Conservation (phyloP, 2,888 invertebrate genomes). For the Drosophila lutescens region DNA sequence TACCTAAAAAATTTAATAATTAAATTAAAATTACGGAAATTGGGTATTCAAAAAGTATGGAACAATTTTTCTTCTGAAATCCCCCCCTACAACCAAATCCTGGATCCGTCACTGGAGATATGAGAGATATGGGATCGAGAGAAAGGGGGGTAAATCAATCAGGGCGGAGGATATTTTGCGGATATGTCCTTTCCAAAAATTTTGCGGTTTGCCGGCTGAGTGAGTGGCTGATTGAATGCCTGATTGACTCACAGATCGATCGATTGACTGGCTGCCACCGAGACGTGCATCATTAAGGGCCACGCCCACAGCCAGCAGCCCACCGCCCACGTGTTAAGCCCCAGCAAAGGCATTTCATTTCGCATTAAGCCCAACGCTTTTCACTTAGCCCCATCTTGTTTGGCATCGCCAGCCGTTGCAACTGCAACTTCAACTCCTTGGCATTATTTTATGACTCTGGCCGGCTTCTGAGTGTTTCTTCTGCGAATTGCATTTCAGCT, state of each 20-base stretch:
- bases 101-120: no score
- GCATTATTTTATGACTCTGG: conserved; percentile 72
- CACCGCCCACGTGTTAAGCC: conserved; percentile 48
- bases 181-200: conserved; percentile 5
- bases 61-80: no score
- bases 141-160: conserved; percentile 11
- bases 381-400: conserved; percentile 18
- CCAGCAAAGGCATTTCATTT: conserved; percentile 59
- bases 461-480: conserved; percentile 64
- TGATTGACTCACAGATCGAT: conserved; percentile 43
- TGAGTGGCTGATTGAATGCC: conserved; percentile 37
- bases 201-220: conserved; percentile 22
- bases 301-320: conserved; percentile 31
- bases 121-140: no score
- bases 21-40: no score
- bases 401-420: background rate
- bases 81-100: no score
- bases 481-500: conserved; percentile 77
- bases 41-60: no score
- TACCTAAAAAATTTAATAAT: no score
- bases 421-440: conserved; percentile 26
- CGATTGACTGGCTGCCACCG: conserved; percentile 16
- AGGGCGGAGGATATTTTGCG: background rate
- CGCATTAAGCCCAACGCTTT: conserved; percentile 65
- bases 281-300: conserved; percentile 49